Base-by-base conservation (phyloP, 1,140 invertebrate genomes). In the Panagrolaimus sp. region DNA sequence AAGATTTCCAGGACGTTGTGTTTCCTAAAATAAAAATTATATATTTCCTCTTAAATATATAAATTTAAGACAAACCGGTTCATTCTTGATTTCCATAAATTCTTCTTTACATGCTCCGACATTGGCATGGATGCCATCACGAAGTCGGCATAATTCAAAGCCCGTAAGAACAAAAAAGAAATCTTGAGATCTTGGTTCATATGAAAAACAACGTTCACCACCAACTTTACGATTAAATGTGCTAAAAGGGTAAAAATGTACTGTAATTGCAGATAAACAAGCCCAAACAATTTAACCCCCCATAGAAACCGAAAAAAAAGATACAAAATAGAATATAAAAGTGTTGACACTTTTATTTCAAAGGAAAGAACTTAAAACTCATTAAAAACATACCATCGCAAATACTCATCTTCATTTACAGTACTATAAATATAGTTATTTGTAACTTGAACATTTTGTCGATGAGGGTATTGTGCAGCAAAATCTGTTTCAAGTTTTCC, bases 11-110 rank as follows among this genome's bases (percentile, higher is more conserved):
- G 48, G 26, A 15, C 48, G 17, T 52, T n/a, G 48, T 24, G 9
- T 7, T 7, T 2, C 7, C 7, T 15, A 8, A 24, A 15, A 52
- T 8, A 24, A 52, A 52, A 52, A 2, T 21, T 21, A 8, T 21
- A 7, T 21, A 52, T 21, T 21, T 21, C 48, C 48, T 21, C 26
- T 24, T n/a, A 24, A 52, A 52, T 52, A n/a, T 21, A 52, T 21
- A 52, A 24, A 24, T n/a, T n/a, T n/a, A n/a, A n/a, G 26, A 52
- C 48, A 52, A 52, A 52, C 48, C 48, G 48, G 48, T 52, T 15
- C 7, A 52, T 21, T n/a, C 26, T 52, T 24, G 26, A 21, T 24
- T n/a, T 52, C 48, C 17, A n/a, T 15, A 52, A 24, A n/a, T 8
- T 14, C 14, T n/a, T n/a, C 17, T 52, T 52, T 24, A 52, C 17